Evolutionary conservation across 2,797 vertebrate genomes (phyloP).

Genomic region (Mormyrops boulengeri): DNA sequence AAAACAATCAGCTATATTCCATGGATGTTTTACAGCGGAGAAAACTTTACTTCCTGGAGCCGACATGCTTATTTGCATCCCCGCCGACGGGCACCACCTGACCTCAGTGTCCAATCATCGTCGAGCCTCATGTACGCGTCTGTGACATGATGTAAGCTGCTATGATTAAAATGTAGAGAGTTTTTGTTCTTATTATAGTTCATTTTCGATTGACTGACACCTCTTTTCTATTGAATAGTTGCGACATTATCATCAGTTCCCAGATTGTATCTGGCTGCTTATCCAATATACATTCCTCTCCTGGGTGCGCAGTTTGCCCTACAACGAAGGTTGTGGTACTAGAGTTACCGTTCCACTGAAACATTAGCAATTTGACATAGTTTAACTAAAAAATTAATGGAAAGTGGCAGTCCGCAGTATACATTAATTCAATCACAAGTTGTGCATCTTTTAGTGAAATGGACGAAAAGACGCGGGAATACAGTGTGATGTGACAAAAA

Average conservation of each 20-base stretch:
- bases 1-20: background rate
- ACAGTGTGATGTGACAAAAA: background rate
- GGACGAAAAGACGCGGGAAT: background rate
- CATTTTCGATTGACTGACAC: background rate
- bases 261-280: background rate
- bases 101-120: background rate
- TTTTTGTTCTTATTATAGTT: background rate
- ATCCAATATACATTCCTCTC: background rate
- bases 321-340: background rate
- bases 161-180: background rate
- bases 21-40: background rate
- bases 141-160: background rate
- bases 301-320: background rate
- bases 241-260: background rate
- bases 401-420: background rate
- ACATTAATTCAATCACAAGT: background rate
- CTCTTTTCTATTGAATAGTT: background rate
- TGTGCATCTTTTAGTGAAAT: background rate
- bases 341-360: background rate
- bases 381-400: background rate
- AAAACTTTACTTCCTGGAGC: background rate
- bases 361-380: background rate
- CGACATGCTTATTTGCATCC: background rate
- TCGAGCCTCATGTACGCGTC: background rate
- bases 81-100: background rate